Conservation (phyloP, 2,113 vertebrate species). For the Formicarius rufipectus region DNA sequence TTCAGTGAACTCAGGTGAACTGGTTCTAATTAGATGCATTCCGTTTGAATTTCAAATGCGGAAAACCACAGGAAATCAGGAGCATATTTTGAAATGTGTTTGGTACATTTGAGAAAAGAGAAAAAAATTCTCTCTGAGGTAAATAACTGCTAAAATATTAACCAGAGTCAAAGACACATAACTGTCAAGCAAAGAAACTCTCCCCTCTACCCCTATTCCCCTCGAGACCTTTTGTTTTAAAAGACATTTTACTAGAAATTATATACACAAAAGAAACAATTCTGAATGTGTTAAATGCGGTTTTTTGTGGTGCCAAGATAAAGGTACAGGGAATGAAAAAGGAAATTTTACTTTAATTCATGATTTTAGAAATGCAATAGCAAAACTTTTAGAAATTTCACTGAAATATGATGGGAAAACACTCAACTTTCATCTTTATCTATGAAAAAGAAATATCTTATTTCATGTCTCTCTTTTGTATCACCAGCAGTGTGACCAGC, state of each 20-base stretch:
- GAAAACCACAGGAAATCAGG: background rate
- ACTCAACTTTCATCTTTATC: background rate
- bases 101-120: background rate
- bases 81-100: background rate
- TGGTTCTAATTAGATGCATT: background rate
- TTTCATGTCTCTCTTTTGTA: background rate
- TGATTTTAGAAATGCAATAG: background rate
- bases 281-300: background rate
- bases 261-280: background rate
- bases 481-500: fast-evolving
- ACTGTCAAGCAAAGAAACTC: background rate
- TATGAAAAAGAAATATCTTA: background rate
- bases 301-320: background rate
- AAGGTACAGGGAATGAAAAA: background rate
- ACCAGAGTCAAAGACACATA: background rate
- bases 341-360: background rate
- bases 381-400: background rate
- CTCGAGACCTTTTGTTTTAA: background rate
- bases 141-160: background rate
- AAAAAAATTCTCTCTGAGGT: background rate
- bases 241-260: background rate
- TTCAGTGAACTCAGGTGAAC: background rate
- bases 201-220: fast-evolving
- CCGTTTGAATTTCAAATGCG: background rate
- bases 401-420: background rate